Base-by-base conservation (phyloP, 2,113 vertebrate species). In the Vimba vimba region DNA sequence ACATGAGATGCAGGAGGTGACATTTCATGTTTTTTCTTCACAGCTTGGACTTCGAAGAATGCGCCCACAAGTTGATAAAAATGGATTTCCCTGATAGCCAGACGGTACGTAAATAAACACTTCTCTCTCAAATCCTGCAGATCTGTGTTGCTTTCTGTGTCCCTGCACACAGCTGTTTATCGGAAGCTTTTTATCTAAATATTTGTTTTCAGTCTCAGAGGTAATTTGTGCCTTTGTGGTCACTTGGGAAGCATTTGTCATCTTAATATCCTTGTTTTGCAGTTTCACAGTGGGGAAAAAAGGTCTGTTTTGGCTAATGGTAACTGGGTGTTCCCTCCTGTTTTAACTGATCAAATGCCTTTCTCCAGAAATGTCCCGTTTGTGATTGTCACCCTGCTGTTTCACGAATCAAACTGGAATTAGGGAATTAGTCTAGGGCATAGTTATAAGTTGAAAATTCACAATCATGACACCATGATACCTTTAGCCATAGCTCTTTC, bases 11-110 rank as follows among this genome's bases (percentile, higher is more conserved):
- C 39, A 80, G 27, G 68, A 52, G 43, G 10, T 68, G 25, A 82
- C 62, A 2, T 71, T 83, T 89, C 76, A 57, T 89, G 11, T 68
- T 79, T 79, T 64, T 83, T 76, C 89, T 89, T 86, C 86, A 57
- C 93, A 99, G 98, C 92, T 97, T 99, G 96, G 98, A 99, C 93
- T 99, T 99, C 93, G 98, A 99, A 92, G 98, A 99, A 93, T 99
- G 98, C 50, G 97, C 98, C 84, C 97, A 99, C 91, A 99, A 99
- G 88, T 90, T 99, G 90, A 94, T 99, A 89, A 99, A 99, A 94
- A 99, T 99, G 98, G 97, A 99, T 76, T 99, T 99, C 87, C 98
- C 98, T 0, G 97, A 98, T 2, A 97, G 95, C 91, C 97, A 99
- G 91, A 99, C 97, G 82, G 98, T 99, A 94, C 92, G 96, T 89